These are phyloP conservation scores for Xestia c-nigrum DNA, from an alignment of 2,888 invertebrate species.

Conservation along the genomic window DNA sequence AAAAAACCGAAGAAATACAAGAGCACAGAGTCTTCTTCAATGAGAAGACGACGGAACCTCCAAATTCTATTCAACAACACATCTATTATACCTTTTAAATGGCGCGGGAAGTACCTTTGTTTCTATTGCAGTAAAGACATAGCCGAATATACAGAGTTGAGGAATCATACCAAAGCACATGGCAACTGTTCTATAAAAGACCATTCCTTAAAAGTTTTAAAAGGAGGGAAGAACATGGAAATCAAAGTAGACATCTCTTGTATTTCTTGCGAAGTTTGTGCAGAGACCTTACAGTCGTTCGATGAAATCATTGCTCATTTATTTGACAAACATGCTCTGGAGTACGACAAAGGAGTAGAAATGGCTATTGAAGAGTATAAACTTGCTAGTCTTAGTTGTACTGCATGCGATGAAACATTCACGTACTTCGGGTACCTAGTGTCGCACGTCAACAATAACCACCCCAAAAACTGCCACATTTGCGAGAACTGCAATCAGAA, in stretches of 20 bases:
- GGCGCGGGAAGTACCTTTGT: slow-evolving; percentile 87
- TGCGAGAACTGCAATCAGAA: slow-evolving; percentile 86
- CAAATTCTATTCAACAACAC: slow-evolving; percentile 87
- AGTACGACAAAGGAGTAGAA: slow-evolving; percentile 82
- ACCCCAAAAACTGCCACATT: slow-evolving; percentile 86
- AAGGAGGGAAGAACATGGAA: slow-evolving; percentile 87
- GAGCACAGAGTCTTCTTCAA: slow-evolving; percentile 83
- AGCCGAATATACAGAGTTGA: slow-evolving; percentile 78
- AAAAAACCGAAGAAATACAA: slow-evolving; percentile 82
- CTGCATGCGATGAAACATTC: slow-evolving; percentile 82
- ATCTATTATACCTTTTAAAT: slow-evolving; percentile 86
- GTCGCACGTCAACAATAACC: slow-evolving; percentile 83
- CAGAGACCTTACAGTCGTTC: slow-evolving; percentile 72
- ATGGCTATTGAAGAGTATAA: slow-evolving; percentile 86
- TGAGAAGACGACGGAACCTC: slow-evolving; percentile 85
- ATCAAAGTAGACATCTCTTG: slow-evolving; percentile 86
- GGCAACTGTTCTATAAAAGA: slow-evolving; percentile 83
- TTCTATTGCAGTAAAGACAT: slow-evolving; percentile 87
- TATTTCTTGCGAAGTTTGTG: slow-evolving; percentile 82
- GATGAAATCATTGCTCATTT: slow-evolving; percentile 81
- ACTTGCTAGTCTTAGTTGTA: slow-evolving; percentile 80
- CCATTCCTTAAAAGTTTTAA: slow-evolving; percentile 84
- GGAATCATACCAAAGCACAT: slow-evolving; percentile 83
- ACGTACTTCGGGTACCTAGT: slow-evolving; percentile 86
- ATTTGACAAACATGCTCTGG: slow-evolving; percentile 77